These are phyloP conservation scores for Clistopyga incitator DNA, from an alignment of 2,888 invertebrate species.

Conservation along the genomic window DNA sequence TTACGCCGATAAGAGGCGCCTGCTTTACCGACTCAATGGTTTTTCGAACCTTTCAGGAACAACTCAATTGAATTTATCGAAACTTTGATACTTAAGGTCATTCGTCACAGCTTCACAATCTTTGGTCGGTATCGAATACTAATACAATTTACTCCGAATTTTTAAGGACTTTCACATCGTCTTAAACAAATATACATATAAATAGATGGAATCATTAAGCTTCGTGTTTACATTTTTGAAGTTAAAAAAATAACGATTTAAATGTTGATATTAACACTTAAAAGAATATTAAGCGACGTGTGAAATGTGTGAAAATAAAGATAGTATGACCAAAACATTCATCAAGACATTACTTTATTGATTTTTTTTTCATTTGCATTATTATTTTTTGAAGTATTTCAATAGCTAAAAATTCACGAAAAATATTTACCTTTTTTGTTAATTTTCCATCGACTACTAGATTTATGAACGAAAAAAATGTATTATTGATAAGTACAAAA, in stretches of 20 bases:
- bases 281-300: not conserved
- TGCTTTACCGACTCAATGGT: not conserved
- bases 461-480: too few species aligned
- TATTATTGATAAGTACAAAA: too few species aligned
- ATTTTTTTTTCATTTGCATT: not conserved
- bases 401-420: too few species aligned
- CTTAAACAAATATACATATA: too few species aligned
- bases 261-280: not conserved
- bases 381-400: too few species aligned
- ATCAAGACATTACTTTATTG: not conserved
- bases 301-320: not conserved
- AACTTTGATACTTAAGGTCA: not conserved
- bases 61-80: conserved; percentile 6
- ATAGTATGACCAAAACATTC: not conserved
- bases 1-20: not conserved
- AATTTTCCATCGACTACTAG: too few species aligned
- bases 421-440: too few species aligned
- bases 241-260: not conserved
- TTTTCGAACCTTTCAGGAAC: not conserved
- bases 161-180: too few species aligned
- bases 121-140: too few species aligned
- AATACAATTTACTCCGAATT: too few species aligned
- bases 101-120: too few species aligned
- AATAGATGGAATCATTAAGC: not conserved
- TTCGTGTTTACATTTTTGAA: not conserved